Conservation (phyloP, 2,797 vertebrate species). For the Oreochromis grahami region DNA sequence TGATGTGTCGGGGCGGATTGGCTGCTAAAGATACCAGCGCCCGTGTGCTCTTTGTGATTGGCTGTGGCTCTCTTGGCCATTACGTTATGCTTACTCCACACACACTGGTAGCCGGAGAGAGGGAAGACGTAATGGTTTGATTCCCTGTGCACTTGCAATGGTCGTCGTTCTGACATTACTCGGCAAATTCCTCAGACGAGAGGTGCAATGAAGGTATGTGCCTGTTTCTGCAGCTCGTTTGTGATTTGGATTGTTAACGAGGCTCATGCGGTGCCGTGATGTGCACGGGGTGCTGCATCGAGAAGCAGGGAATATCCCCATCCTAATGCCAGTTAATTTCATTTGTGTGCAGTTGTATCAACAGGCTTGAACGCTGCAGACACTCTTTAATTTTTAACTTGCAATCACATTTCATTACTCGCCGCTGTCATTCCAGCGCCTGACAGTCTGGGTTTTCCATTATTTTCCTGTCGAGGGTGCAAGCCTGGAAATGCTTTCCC, state of each 20-base stretch:
- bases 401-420: neutral
- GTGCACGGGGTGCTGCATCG: slow-evolving; percentile 23
- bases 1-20: slow-evolving; percentile 51
- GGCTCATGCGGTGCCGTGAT: neutral
- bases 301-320: slow-evolving; percentile 18
- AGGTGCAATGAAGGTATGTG: slow-evolving; percentile 79
- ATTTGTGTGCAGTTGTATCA: slow-evolving; percentile 3
- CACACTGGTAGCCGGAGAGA: slow-evolving; percentile 65
- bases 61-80: slow-evolving; percentile 55
- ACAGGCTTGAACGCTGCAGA: neutral
- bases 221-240: neutral
- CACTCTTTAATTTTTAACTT: neutral
- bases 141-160: slow-evolving; percentile 72
- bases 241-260: neutral
- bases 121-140: slow-evolving; percentile 82
- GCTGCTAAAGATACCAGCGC: slow-evolving; percentile 67
- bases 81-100: slow-evolving; percentile 76
- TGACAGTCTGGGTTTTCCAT: neutral
- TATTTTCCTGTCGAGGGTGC: neutral
- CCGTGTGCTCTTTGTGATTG: slow-evolving; percentile 57
- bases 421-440: neutral
- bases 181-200: slow-evolving; percentile 66
- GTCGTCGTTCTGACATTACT: slow-evolving; percentile 67
- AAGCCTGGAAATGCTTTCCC: neutral
- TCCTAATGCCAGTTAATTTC: slow-evolving; percentile 1